phyloP scores from a whole-genome alignment of 2,113 vertebrate species.

The Uria lomvia region DNA sequence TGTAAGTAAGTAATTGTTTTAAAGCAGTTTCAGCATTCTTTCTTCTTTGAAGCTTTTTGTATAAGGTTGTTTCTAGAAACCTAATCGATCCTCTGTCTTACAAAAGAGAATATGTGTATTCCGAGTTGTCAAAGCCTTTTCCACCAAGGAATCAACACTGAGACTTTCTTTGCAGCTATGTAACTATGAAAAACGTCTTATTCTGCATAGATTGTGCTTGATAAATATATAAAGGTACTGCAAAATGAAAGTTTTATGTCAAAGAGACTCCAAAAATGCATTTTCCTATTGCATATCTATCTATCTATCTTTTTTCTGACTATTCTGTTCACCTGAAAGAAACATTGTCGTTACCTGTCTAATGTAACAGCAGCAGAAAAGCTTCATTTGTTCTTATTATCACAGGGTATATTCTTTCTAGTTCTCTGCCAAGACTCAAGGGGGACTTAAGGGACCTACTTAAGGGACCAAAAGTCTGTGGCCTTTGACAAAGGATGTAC shows the following conservation, averaged over 20 bases:
- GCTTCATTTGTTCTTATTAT: neutral
- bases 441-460: neutral
- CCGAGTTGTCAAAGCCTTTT: neutral
- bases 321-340: neutral
- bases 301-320: neutral
- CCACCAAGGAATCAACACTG: neutral
- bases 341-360: neutral
- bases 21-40: neutral
- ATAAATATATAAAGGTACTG: neutral
- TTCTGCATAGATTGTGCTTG: neutral
- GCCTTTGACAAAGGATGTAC: neutral
- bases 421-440: neutral
- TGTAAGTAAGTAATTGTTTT: neutral
- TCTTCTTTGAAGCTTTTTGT: neutral
- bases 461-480: neutral
- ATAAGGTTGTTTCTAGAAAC: neutral
- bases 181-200: neutral
- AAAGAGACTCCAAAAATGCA: neutral
- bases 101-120: neutral
- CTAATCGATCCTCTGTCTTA: neutral
- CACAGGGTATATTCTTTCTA: neutral
- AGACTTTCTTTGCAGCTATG: neutral
- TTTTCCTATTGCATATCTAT: neutral
- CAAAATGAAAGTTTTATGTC: neutral
- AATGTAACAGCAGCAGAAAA: neutral